Percentiles rank a stretch among this genome's conserved stretches.
Evolutionary conservation across 2,797 vertebrate species (phyloP).

Genomic region (Sebastes goodei): DNA sequence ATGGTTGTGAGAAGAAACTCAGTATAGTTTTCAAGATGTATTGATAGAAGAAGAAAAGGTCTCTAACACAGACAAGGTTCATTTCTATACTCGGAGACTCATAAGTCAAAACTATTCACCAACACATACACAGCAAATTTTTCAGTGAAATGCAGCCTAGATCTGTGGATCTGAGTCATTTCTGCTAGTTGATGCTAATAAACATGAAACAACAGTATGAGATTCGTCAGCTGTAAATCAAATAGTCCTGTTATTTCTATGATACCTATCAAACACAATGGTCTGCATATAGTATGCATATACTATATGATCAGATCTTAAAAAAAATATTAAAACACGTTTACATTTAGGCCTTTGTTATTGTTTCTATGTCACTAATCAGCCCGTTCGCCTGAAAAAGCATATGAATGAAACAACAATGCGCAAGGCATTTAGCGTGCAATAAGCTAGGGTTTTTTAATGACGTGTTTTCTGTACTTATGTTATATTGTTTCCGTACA

Average conservation of each 20-base stretch:
- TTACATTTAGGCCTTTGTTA: neutral
- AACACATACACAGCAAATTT: neutral
- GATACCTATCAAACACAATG: neutral
- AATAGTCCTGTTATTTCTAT: neutral
- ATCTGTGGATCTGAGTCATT: neutral
- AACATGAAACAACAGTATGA: constrained; percentile 11
- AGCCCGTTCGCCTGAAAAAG: no score
- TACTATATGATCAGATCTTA: neutral
- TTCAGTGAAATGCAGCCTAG: neutral
- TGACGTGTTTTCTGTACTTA: no score
- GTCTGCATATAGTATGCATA: neutral
- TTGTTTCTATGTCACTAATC: neutral
- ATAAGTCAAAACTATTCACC: constrained; percentile 15
- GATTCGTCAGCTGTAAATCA: neutral
- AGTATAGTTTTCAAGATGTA: constrained; percentile 34
- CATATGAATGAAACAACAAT: no score
- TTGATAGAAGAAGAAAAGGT: constrained; percentile 31
- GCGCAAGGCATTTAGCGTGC: no score
- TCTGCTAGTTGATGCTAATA: neutral
- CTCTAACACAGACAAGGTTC: constrained; percentile 2
- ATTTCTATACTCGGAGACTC: constrained; percentile 1
- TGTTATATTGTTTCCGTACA: no score
- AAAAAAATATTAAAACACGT: no score
- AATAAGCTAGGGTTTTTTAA: no score
- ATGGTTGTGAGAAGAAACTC: constrained; percentile 25